Evolutionary conservation across 2,888 invertebrate genomes (phyloP), one percentile per base, ranked within the genome.

Genomic region (Drosophila subsilvestris): DNA sequence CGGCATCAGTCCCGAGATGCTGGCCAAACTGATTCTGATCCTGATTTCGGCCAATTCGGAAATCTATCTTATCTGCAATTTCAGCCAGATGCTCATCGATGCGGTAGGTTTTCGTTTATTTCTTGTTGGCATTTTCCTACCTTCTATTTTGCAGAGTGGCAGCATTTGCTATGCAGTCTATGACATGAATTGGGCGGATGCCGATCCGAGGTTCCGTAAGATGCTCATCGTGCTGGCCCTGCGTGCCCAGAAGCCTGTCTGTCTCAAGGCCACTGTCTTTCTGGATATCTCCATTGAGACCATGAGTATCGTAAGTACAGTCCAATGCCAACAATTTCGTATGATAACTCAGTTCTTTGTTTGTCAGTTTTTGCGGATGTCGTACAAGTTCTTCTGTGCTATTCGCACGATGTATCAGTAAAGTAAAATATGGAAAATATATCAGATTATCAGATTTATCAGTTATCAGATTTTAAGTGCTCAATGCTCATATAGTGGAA

Each of bases 11-110:
- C 55, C 78, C 0, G 80, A 82, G 7, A 63, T 77, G 0, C 6
- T 76, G 0, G 63, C 76, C 4, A 91, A 90, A 56, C 70, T 85
- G 29, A 48, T 75, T 1, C 14, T 91, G 0, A 83, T 88, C 44
- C 25, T 91, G 1, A 22, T 89, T 0, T 81, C 89, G 0, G 82
- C 89, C 2, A 29, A 76, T 3, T 60, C 69, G 0, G 89, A 91
- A 25, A 88, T 90, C 0, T 90, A 81, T 67, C 59, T 91, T 6
- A 81, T 91, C 0, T 91, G 90, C 44, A 76, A 82, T 6, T 90
- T 86, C 10, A 87, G 90, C 6, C 87, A 90, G 14, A 51, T 71
- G 45, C 67, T 91, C 1, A 76, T 85, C 7, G 76, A 76, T 55
- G 81, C 89, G 51, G 91, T 91, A 50, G 68, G 82, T 70, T 10